Evolutionary conservation across 2,888 invertebrate species (phyloP).

Genomic region (Trachelus iudaicus): DNA sequence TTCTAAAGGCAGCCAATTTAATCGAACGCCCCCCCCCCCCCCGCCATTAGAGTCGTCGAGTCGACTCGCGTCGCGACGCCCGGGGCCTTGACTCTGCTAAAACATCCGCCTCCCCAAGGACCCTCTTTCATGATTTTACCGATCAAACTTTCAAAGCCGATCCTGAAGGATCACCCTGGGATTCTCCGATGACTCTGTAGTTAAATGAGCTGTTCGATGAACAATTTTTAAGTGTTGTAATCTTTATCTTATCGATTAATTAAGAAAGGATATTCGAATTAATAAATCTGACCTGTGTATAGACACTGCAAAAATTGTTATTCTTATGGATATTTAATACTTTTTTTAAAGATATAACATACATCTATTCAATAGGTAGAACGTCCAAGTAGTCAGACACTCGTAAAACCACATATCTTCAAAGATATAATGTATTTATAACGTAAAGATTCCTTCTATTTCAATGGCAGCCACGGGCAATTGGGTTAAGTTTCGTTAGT

Average conservation of each 20-base stretch:
- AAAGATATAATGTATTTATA: background rate
- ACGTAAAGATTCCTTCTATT: background rate
- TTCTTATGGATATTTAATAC: background rate
- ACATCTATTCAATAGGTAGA: background rate
- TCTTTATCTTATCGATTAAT: background rate
- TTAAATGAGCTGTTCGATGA: background rate
- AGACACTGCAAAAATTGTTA: too few species aligned
- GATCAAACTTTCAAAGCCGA: background rate
- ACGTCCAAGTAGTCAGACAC: background rate
- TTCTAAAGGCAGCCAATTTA: conserved; percentile 3
- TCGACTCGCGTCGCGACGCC: background rate
- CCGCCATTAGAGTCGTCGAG: conserved; percentile 4
- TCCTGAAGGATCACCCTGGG: background rate
- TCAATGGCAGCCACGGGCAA: background rate
- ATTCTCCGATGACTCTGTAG: background rate
- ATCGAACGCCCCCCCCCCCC: background rate
- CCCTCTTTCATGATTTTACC: background rate
- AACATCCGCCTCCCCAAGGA: background rate
- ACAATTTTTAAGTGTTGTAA: background rate
- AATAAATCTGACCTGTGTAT: background rate
- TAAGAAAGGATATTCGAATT: background rate
- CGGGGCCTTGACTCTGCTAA: background rate
- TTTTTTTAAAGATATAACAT: background rate
- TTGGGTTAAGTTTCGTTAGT: background rate
- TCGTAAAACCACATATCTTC: background rate